Evolutionary conservation across 2,888 invertebrate genomes (phyloP).

Genomic region (Penaeus monodon): DNA sequence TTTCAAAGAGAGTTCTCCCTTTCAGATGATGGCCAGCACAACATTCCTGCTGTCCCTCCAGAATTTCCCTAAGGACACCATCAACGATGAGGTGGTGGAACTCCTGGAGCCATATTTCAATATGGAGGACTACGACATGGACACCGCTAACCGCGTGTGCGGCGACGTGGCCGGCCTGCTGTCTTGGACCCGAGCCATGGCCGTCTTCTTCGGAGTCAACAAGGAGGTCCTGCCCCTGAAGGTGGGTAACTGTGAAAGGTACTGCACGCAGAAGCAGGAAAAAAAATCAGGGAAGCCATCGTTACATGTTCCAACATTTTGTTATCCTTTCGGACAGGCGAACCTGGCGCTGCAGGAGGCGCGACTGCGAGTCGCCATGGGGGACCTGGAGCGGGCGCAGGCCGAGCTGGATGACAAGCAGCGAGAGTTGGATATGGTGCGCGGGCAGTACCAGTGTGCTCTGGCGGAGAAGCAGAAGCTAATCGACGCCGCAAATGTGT

Average conservation of each 20-base stretch:
- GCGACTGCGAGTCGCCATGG: constrained; percentile 89
- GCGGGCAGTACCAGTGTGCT: constrained; percentile 92
- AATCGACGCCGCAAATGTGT: constrained; percentile 92
- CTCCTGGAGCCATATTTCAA: constrained; percentile 88
- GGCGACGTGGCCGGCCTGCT: constrained; percentile 96
- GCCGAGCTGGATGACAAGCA: constrained; percentile 90
- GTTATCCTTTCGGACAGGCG: constrained; percentile 72
- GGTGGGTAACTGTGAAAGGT: constrained; percentile 67
- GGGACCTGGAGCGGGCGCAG: constrained; percentile 88
- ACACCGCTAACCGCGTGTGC: constrained; percentile 93
- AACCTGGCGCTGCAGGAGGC: constrained; percentile 92
- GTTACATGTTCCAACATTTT: too few species aligned
- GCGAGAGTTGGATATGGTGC: constrained; percentile 87
- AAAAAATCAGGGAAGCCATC: too few species aligned
- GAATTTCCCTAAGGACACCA: constrained; percentile 95
- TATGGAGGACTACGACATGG: constrained; percentile 90
- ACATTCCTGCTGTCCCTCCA: constrained; percentile 91
- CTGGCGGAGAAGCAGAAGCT: constrained; percentile 91
- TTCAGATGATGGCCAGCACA: constrained; percentile 92
- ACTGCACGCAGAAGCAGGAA: too few species aligned
- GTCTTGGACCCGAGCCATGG: constrained; percentile 97
- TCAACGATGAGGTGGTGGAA: constrained; percentile 97
- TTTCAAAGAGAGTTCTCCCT: too few species aligned
- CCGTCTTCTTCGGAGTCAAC: constrained; percentile 94
- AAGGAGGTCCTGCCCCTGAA: constrained; percentile 95